These are phyloP conservation scores for Trissoscelio sp. DNA, from an alignment of 2,888 invertebrate genomes.

Conservation along the genomic window DNA sequence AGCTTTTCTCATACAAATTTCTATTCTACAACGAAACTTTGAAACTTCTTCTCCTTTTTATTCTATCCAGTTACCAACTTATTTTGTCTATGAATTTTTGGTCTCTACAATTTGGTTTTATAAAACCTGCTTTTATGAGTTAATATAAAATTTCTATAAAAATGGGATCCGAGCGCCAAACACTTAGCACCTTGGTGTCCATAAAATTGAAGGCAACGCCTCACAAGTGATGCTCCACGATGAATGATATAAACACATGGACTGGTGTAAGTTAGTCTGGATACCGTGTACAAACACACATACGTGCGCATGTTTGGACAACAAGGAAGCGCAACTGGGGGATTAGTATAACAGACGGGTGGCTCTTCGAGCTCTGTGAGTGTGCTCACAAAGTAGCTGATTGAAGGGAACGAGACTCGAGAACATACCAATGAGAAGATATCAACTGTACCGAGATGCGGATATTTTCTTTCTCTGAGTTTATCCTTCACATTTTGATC, in stretches of 20 bases:
- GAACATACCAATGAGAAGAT: constrained; percentile 39
- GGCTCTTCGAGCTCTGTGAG: constrained; percentile 40
- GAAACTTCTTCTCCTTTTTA: too few species aligned
- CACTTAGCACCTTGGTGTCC: constrained; percentile 44
- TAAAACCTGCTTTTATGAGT: constrained; percentile 3
- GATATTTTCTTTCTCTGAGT: neutral
- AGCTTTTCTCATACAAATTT: too few species aligned
- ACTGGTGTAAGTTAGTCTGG: constrained; percentile 21
- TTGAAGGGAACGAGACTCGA: constrained; percentile 66
- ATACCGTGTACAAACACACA: constrained; percentile 18
- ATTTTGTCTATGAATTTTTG: neutral
- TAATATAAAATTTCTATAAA: neutral
- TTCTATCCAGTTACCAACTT: neutral
- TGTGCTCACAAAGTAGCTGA: constrained; percentile 69
- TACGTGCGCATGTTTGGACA: constrained; percentile 11
- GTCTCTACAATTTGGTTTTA: neutral
- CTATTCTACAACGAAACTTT: too few species aligned
- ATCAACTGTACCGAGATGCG: neutral
- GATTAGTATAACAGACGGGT: constrained; percentile 41
- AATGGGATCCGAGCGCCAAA: constrained; percentile 1
- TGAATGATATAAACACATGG: constrained; percentile 49
- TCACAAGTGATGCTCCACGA: constrained; percentile 67
- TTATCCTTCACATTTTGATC: neutral
- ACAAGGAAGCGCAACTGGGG: constrained; percentile 36
- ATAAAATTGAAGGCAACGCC: constrained; percentile 70